phyloP scores from a whole-genome alignment of 23 tunicate genomes.

The Halocynthia aurantium region DNA sequence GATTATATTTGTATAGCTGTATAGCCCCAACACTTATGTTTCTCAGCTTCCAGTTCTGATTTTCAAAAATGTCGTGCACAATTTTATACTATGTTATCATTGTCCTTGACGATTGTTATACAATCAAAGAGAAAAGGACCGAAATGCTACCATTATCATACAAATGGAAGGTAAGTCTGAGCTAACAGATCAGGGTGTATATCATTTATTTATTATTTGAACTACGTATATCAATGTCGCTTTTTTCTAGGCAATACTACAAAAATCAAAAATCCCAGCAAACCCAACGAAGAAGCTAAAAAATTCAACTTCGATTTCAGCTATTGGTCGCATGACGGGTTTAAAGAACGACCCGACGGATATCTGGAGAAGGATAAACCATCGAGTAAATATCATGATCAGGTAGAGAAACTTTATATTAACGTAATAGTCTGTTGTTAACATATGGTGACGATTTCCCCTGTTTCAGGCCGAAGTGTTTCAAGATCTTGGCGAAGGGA shows the following conservation, averaged over 20 bases:
- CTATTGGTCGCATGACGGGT: slow-evolving; percentile 86
- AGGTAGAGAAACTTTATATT: slow-evolving; percentile 15
- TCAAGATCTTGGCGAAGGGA: slow-evolving; percentile 68
- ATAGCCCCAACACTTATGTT: too few species aligned
- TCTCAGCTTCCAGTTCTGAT: too few species aligned
- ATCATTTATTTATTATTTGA: not conserved
- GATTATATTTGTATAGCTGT: too few species aligned
- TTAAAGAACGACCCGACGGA: slow-evolving; percentile 41
- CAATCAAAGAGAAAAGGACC: slow-evolving; percentile 42
- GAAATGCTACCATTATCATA: slow-evolving; percentile 23
- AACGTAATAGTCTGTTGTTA: not conserved
- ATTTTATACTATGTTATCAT: not conserved
- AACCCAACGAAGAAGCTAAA: slow-evolving; percentile 30
- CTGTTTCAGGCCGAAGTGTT: slow-evolving; percentile 49
- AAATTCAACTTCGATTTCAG: slow-evolving; percentile 64
- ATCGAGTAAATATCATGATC: slow-evolving; percentile 43
- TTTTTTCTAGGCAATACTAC: slow-evolving; percentile 43
- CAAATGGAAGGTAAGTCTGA: slow-evolving; percentile 26
- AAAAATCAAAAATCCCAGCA: slow-evolving; percentile 38
- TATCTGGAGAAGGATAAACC: slow-evolving; percentile 16
- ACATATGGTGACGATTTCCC: not conserved
- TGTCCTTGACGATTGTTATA: slow-evolving; percentile 3
- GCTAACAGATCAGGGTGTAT: not conserved
- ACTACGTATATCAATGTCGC: not conserved
- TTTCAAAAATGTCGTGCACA: too few species aligned